Evolutionary conservation across 2,888 invertebrate species (phyloP).

Genomic region (Philereme vetulata): DNA sequence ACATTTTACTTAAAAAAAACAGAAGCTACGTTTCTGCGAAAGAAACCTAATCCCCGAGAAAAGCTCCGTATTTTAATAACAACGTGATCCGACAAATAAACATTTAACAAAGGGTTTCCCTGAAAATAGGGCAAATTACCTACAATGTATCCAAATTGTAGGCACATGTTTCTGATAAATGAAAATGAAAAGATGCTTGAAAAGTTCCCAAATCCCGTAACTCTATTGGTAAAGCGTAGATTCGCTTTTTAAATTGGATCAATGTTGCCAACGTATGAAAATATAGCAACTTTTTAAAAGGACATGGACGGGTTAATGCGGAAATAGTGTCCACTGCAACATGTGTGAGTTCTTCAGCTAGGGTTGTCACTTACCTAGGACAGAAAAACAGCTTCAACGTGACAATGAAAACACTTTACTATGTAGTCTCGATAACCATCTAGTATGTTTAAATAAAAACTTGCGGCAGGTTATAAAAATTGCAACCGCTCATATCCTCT

Average conservation of each 20-base stretch:
- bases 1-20: slow-evolving; percentile 9
- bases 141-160: slow-evolving; percentile 17
- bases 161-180: slow-evolving; percentile 9
- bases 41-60: slow-evolving; percentile 16
- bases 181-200: no score
- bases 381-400: no score
- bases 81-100: slow-evolving; percentile 31
- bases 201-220: background rate
- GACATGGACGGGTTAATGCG: slow-evolving; percentile 17
- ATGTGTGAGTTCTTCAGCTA: slow-evolving; percentile 8
- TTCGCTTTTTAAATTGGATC: slow-evolving; percentile 8
- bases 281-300: slow-evolving; percentile 3
- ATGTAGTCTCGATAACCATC: no score
- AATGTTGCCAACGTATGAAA: background rate
- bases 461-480: no score
- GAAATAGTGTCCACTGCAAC: slow-evolving; percentile 20
- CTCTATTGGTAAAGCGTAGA: background rate
- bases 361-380: slow-evolving; percentile 9
- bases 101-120: slow-evolving; percentile 21
- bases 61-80: slow-evolving; percentile 27
- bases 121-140: slow-evolving; percentile 22
- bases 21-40: slow-evolving; percentile 7
- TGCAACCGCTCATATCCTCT: no score
- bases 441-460: no score
- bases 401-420: no score